phyloP scores from a whole-genome alignment of 2,797 vertebrate species.

The Tinamus major region DNA sequence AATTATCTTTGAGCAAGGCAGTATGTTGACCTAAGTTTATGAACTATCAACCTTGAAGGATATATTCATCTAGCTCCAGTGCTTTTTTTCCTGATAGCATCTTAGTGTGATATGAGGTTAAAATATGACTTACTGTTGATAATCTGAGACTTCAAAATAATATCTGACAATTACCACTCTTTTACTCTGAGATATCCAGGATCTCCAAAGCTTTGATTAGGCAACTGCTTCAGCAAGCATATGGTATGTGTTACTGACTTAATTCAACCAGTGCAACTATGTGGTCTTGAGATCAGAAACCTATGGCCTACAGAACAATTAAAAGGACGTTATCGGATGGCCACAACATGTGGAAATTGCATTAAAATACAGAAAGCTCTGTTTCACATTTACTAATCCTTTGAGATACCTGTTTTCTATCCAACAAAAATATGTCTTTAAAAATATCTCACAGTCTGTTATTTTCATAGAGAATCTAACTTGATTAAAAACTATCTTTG shows the following conservation, averaged over 20 bases:
- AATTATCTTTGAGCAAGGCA: background rate
- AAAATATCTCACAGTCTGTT: background rate
- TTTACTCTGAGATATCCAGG: background rate
- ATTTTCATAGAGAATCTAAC: background rate
- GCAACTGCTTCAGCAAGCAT: background rate
- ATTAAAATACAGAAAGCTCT: background rate
- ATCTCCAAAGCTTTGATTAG: background rate
- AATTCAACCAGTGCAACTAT: background rate
- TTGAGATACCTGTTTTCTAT: background rate
- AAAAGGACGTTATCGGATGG: constrained; percentile 23
- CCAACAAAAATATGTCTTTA: background rate
- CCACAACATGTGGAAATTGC: background rate
- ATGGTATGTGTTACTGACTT: background rate
- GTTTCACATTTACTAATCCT: constrained; percentile 17
- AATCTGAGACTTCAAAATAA: background rate
- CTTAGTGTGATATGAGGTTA: background rate
- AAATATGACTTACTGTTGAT: background rate
- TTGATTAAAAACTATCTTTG: background rate
- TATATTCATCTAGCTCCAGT: background rate
- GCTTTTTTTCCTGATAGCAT: background rate
- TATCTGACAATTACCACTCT: background rate
- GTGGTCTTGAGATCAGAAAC: constrained; percentile 21
- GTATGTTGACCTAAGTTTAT: background rate
- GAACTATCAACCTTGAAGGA: background rate
- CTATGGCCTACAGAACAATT: background rate